phyloP scores from a whole-genome alignment of 2,797 vertebrate genomes.

The Chromobotia macracanthus region DNA sequence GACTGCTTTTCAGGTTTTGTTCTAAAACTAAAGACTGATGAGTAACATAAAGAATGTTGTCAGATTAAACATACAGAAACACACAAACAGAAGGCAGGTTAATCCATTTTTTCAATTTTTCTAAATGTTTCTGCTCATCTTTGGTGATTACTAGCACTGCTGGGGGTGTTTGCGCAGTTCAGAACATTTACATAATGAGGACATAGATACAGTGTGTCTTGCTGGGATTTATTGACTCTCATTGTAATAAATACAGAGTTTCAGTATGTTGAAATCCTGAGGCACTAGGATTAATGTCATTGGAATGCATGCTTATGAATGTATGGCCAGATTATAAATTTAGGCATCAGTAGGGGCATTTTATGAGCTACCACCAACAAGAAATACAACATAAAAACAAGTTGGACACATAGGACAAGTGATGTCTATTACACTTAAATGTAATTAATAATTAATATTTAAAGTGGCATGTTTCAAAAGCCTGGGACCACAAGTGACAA shows the following conservation, averaged over 20 bases:
- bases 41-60: conserved; percentile 67
- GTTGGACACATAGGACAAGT: not conserved
- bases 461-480: not conserved
- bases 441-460: not conserved
- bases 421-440: not conserved
- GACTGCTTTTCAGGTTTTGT: conserved; percentile 63
- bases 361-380: too few species aligned
- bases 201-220: not conserved
- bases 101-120: conserved; percentile 30
- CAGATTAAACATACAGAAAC: conserved; percentile 71
- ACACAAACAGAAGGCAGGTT: not conserved
- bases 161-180: not conserved
- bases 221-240: conserved; percentile 26
- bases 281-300: not conserved
- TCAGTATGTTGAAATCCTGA: conserved; percentile 24
- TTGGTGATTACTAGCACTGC: not conserved
- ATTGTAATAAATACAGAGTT: conserved; percentile 19
- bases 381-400: too few species aligned
- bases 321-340: not conserved
- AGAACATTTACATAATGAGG: conserved; percentile 19
- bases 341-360: not conserved
- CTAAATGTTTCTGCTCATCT: not conserved
- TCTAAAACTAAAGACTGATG: conserved; percentile 56
- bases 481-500: not conserved
- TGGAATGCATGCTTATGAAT: not conserved